Evolutionary conservation across 2,888 invertebrate genomes (phyloP), one percentile per base, ranked within the genome.

Genomic region (Andrena bicolor): DNA sequence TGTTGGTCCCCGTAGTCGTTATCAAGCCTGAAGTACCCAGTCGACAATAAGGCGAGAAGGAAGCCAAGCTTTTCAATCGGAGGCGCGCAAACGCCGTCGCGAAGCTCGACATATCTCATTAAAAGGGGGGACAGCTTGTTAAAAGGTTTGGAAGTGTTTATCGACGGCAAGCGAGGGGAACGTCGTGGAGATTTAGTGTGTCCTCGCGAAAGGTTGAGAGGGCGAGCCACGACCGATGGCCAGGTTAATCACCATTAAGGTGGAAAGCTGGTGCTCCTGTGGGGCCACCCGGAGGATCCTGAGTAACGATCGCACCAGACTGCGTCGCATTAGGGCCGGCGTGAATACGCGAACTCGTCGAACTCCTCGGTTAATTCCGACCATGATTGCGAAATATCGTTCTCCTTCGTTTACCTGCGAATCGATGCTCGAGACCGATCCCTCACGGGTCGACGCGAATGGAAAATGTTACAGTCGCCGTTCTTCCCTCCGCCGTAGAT

Each of bases 161-260:
- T 82, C 78, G 71, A n/a, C 61, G 63, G 26, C 1, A 28, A 35
- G 53, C 13, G 20, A 6, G 32, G n/a, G 51, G 61, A 63, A 56
- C 56, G 66, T 58, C 26, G n/a, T 30, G 68, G 71, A 72, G 70
- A 74, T 80, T 74, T 76, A 72, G 74, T 58, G 80, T 80, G 86
- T 86, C 85, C 83, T 77, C 76, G 82, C 82, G 72, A 73, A 80
- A 79, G 76, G 70, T 61, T 71, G 72, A 64, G 66, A 76, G 71
- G 71, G 61, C 68, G 82, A 78, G 63, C 79, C 84, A 82, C 86
- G 83, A 85, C 82, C 87, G 90, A 85, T 85, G 87, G 82, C 49
- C 80, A 88, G 89, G 90, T 90, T 88, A 89, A 90, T 90, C 90
- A 90, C 90, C 90, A 88, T 90, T 90, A 90, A 87, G 88, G 75